Percentiles rank a stretch among this genome's conserved stretches.
These are phyloP conservation scores for Bellardia bayeri DNA, from an alignment of 2,888 invertebrate species.

Conservation along the genomic window DNA sequence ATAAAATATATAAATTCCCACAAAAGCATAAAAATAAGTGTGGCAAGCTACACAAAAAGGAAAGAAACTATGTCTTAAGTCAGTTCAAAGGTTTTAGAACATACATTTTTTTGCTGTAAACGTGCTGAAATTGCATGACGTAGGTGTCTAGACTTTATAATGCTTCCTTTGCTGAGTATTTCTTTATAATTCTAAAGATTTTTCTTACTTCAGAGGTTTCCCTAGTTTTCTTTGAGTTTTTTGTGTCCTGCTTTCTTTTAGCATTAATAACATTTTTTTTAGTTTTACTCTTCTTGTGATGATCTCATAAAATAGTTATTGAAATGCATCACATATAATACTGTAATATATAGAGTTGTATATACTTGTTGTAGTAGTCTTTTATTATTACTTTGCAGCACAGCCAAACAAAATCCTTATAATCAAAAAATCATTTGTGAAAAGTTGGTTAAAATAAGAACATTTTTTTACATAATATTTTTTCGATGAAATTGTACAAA, in stretches of 20 bases:
- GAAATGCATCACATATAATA: constrained; percentile 63
- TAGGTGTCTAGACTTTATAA: constrained; percentile 82
- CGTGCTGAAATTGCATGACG: constrained; percentile 77
- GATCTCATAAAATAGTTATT: constrained; percentile 71
- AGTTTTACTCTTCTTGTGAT: constrained; percentile 28
- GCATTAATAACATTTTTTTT: not conserved
- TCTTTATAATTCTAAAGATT: constrained; percentile 44
- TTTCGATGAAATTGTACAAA: not conserved
- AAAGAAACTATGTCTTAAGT: constrained; percentile 35
- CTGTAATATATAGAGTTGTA: constrained; percentile 21
- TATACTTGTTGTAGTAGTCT: not conserved
- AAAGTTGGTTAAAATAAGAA: constrained; percentile 12
- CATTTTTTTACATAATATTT: constrained; percentile 15
- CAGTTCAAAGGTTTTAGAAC: constrained; percentile 59
- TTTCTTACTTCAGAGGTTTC: constrained; percentile 29
- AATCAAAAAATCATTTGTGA: constrained; percentile 55
- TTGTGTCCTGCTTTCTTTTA: not conserved
- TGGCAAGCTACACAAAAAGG: not conserved
- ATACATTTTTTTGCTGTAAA: constrained; percentile 34
- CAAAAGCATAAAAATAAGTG: constrained; percentile 8
- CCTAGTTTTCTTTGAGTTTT: constrained; percentile 11
- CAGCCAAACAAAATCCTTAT: constrained; percentile 7
- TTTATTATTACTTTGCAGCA: not conserved
- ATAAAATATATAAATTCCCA: constrained; percentile 28
- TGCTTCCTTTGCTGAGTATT: constrained; percentile 77